Percentiles rank a stretch among this genome's conserved stretches.
Conservation (phyloP, 2,113 vertebrate genomes). For the Prionailurus viverrinus region DNA sequence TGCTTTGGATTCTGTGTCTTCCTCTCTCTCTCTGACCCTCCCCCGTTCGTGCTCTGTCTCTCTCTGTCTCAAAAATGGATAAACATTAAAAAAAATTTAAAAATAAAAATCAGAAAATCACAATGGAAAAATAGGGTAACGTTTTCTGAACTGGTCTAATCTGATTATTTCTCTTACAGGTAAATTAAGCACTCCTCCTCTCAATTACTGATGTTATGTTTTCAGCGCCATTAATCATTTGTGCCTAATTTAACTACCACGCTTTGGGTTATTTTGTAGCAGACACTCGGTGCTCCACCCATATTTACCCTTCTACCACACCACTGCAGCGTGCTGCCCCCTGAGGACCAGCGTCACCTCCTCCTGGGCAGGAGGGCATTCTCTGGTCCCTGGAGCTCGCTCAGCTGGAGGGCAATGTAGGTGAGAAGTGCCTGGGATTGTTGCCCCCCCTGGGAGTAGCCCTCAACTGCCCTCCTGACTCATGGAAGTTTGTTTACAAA, state of each 20-base stretch:
- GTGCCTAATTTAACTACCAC: background rate
- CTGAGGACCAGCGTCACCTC: accelerated
- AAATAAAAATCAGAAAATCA: constrained; percentile 15
- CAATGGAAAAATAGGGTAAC: background rate
- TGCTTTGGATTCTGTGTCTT: too few species aligned
- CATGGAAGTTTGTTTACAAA: background rate
- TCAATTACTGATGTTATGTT: background rate
- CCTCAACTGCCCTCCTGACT: background rate
- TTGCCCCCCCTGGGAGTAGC: too few species aligned
- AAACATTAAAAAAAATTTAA: too few species aligned
- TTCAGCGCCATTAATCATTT: background rate
- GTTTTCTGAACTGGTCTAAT: background rate
- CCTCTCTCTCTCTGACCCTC: too few species aligned
- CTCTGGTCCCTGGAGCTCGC: background rate
- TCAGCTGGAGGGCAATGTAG: background rate
- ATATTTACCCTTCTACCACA: accelerated
- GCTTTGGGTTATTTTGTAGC: background rate
- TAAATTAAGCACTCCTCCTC: background rate
- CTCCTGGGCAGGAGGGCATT: too few species aligned
- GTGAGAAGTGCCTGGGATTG: background rate
- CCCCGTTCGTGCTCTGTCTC: too few species aligned
- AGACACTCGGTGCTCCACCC: accelerated
- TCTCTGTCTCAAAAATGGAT: too few species aligned
- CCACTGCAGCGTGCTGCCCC: too few species aligned
- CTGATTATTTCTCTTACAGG: background rate